Evolutionary conservation across 2,797 vertebrate species (phyloP), one percentile per base, ranked within the genome.

Genomic region (Vipera ursinii): DNA sequence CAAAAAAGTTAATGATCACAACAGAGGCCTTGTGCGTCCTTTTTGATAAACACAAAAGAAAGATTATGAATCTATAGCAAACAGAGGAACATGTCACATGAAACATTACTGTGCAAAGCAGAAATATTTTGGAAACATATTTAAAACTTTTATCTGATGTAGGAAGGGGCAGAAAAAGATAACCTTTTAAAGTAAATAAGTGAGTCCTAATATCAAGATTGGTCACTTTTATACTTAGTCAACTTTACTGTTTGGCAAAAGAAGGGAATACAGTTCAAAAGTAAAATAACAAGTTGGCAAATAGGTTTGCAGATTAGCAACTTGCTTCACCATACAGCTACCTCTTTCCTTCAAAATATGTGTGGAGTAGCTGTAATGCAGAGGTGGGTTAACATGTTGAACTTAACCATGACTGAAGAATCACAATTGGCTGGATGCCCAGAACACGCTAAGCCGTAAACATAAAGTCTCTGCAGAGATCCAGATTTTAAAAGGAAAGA

Each of bases 141-240:
- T 56, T 93, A 48, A 93, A 88, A 93, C 88, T 4, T 20, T 88
- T 78, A 65, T 57, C 65, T 93, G 93, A 57, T 38, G 1, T 1
- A 82, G 73, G 48, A 91, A 0, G 69, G n/a, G 61, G 6, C 22
- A 88, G 55, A 88, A 24, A 24, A 61, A 24, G 53, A 24, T 87
- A 73, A 56, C 53, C 38, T 90, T 17, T 59, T 53, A 55, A 53
- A 89, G 38, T 63, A 32, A 89, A 85, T 38, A 91, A 91, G 48
- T 88, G 53, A 20, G 65, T 78, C 10, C 14, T 44, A 51, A n/a
- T 53, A 51, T n/a, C 55, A 88, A 86, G 59, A 78, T 59, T 59
- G 73, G 44, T 48, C 44, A 24, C 60, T 55, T 91, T 82, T 82
- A 24, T 48, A 82, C 44, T 48, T 82, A 53, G 51, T 53, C 9